Evolutionary conservation across 2,888 invertebrate genomes (phyloP), one percentile per base, ranked within the genome.

Genomic region (Didymodactylos carnosus): DNA sequence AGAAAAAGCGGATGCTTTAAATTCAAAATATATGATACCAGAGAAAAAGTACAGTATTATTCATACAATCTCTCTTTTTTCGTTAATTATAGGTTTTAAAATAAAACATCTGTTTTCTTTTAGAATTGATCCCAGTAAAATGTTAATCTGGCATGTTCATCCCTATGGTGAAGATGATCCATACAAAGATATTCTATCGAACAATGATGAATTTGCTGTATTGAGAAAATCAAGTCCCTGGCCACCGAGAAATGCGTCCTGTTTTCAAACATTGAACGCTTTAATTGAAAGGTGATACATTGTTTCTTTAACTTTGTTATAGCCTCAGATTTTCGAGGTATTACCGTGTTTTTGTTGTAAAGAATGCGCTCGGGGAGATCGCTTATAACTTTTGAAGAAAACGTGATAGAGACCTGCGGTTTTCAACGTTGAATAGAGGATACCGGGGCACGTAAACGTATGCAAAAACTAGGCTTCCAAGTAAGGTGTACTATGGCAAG

Each of bases 211-310:
- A 5, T 70, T 81, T 39, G 80, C 81, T 69, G 80, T 81, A 69
- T 76, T 83, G 39, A 79, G 79, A 79, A 79, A 78, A 39, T 80
- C 83, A 76, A 81, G 81, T 75, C 80, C 81, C 2, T 83, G 83
- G 83, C 83, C 83, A 14, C 79, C 81, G 2, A 78, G 83, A 49
- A 83, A 83, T 77, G 81, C 82, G 23, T 79, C 80, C 8, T 81
- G 81, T 71, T 83, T 83, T 78, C 80, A 80, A 75, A 77, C 80
- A 8, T 79, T 83, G 39, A 83, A 83, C 76, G 79, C 78, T 70
- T 82, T 83, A 77, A 83, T 83, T 81, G 83, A 83, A 77, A 82
- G 83, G 82, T 82, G 76, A 71, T 74, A 19, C 25, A 39, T 25
- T 40, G 39, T 25, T 39, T 39, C 29, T 23, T 11, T 40, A 39